phyloP scores from a whole-genome alignment of 37 sponge, comb jelly and placozoan genomes.

The Aphrocallistes beatrix region DNA sequence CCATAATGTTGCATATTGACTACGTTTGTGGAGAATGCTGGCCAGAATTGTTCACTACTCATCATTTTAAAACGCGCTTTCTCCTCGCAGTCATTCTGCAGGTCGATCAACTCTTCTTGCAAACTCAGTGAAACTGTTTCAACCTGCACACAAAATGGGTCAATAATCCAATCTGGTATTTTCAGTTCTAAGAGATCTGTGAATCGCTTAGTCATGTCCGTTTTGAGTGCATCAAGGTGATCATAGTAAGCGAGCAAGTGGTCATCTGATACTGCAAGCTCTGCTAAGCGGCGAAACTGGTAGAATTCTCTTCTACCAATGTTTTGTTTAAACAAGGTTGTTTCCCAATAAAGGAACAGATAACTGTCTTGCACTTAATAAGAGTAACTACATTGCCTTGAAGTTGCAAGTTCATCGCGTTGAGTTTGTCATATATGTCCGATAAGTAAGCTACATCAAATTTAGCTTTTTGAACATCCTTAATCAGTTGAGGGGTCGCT shows the following conservation, averaged over 20 bases:
- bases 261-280: conserved; percentile 1
- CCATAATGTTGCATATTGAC: background rate
- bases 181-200: background rate
- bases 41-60: background rate
- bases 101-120: background rate
- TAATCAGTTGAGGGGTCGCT: background rate
- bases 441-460: background rate
- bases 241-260: conserved; percentile 9
- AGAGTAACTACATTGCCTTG: conserved; percentile 10
- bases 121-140: conserved; percentile 15
- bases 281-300: background rate
- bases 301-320: conserved; percentile 16
- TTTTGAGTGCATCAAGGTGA: conserved; percentile 12
- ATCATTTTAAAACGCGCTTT: background rate
- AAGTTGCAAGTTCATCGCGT: conserved; percentile 1
- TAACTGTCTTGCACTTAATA: conserved; percentile 14
- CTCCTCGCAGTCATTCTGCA: background rate
- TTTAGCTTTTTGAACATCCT: background rate
- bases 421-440: conserved; percentile 17
- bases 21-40: background rate
- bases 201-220: background rate
- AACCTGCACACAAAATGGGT: background rate
- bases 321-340: background rate
- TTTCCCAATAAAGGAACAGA: background rate
- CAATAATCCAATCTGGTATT: conserved; percentile 19